phyloP scores from a whole-genome alignment of 2,113 vertebrate species.

The Gobius niger region DNA sequence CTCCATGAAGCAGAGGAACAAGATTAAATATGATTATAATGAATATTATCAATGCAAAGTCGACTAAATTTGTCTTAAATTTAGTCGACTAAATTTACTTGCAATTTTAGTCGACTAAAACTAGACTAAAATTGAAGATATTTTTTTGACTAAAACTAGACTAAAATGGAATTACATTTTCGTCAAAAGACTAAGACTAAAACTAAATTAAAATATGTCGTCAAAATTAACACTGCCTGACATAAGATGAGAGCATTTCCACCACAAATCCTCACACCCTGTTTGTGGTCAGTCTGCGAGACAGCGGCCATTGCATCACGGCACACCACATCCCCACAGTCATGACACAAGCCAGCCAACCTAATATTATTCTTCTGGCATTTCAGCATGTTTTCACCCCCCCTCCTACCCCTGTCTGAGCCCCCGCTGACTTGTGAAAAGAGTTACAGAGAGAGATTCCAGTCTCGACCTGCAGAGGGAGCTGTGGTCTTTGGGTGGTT shows the following conservation, averaged over 20 bases:
- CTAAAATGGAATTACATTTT: too few species aligned
- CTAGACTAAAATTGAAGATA: too few species aligned
- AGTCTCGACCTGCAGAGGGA: conserved; percentile 70
- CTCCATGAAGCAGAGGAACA: too few species aligned
- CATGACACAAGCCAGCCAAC: conserved; percentile 28
- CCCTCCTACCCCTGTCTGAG: not conserved
- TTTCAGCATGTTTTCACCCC: conserved; percentile 3
- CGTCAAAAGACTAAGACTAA: too few species aligned
- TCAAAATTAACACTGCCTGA: too few species aligned
- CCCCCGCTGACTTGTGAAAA: not conserved
- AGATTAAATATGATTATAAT: too few species aligned
- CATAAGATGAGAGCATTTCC: not conserved
- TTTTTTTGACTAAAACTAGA: too few species aligned
- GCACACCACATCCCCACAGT: conserved; percentile 25
- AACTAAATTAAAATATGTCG: too few species aligned
- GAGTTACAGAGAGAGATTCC: not conserved
- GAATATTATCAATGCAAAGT: too few species aligned
- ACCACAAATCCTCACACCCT: not conserved
- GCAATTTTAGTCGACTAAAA: too few species aligned
- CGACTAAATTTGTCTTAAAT: too few species aligned
- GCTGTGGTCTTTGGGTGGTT: conserved; percentile 68
- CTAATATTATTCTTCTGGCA: conserved; percentile 37
- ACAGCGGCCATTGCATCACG: conserved; percentile 37
- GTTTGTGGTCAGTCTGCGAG: conserved; percentile 23
- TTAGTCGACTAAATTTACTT: too few species aligned